Evolutionary conservation across 2,113 vertebrate genomes (phyloP).

Genomic region (Hypomesus transpacificus): DNA sequence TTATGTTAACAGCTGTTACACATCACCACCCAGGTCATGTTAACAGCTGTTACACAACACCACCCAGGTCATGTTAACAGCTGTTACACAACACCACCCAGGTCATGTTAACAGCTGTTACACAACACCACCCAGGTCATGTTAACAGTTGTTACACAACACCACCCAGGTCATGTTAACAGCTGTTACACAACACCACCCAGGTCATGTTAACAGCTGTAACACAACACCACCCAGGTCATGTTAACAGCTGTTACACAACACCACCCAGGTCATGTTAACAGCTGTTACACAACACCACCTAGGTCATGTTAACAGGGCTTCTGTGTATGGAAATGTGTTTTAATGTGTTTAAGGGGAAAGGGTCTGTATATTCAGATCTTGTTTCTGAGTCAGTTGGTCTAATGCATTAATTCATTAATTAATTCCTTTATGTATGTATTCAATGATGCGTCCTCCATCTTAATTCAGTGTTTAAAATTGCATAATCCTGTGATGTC

Average conservation of each 20-base stretch:
- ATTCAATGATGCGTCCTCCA: not conserved
- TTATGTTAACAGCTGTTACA: not conserved
- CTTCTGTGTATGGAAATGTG: too few species aligned
- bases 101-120: not conserved
- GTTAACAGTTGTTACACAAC: constrained; percentile 39
- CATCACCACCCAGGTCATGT: constrained; percentile 33
- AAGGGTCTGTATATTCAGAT: too few species aligned
- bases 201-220: not conserved
- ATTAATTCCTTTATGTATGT: not conserved
- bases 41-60: too few species aligned
- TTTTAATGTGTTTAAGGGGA: too few species aligned
- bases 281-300: too few species aligned
- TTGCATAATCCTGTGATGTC: too few species aligned
- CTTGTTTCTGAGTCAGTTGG: too few species aligned
- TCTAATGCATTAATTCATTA: not conserved
- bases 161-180: too few species aligned
- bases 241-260: constrained; percentile 33
- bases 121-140: constrained; percentile 35
- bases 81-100: not conserved
- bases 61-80: too few species aligned
- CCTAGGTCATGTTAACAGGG: too few species aligned
- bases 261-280: not conserved
- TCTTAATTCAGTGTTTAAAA: too few species aligned
- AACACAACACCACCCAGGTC: not conserved
- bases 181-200: not conserved